Evolutionary conservation across 2,113 vertebrate genomes (phyloP), one percentile per base, ranked within the genome.

Genomic region (Marmota monax): DNA sequence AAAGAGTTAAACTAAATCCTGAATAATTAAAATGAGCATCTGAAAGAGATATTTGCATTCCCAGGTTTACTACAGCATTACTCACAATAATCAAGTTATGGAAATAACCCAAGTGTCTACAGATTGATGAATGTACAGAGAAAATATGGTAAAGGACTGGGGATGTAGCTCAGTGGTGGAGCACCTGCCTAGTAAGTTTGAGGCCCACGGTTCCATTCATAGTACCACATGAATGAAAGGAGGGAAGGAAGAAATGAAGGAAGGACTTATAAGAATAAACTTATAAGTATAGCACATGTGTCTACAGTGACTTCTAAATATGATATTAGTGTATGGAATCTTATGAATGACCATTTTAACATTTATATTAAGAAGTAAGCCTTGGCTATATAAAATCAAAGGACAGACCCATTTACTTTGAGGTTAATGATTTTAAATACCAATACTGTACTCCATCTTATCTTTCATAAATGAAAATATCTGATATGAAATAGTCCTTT

Each of bases 391-490:
- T 65, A 86, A 51, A 51, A 84, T 48, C 61, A 93, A 87, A 97
- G n/a, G 17, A 87, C 2, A 37, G 7, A n/a, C 48, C 56, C 10
- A 65, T 92, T 94, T 86, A 92, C 22, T 69, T 84, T 79, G 34
- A 82, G 61, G 25, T 92, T 86, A 86, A 76, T 58, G 37, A 27
- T 95, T 97, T 96, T 88, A 95, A 88, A 93, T 56, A 80, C 23
- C 37, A 56, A 72, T 69, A 37, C 20, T 70, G 6, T 74, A 69
- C 25, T 95, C 10, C 22, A 83, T 27, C 22, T 84, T 94, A 61
- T 77, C n/a, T 83, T 90, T 96, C 45, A 84, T 90, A 90, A 90
- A 67, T 93, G 18, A 82, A 84, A 95, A 92, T 87, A 9, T 92
- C 11, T 90, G 74, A 58, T 72, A 13, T 70, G 17, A 37, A 88